Base-by-base conservation (phyloP, 2,888 invertebrate species). In the Ophion slaviceki region DNA sequence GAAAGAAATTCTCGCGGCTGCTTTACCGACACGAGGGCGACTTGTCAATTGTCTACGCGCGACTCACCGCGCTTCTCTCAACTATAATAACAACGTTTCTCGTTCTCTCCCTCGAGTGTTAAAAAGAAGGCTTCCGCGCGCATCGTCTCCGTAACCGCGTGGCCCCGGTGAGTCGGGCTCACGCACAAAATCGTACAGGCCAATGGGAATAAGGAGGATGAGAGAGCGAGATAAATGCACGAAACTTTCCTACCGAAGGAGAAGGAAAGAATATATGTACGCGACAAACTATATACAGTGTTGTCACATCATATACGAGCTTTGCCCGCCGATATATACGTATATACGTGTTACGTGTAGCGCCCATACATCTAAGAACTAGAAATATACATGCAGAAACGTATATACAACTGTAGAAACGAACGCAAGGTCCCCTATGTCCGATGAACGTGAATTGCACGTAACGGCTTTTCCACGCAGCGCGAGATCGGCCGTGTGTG, bases 381-480 rank as follows among this genome's bases (percentile, higher is more conserved):
- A 47, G 47, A 47, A 8, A 11, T 47, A 47, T 11, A 47, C 47
- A 47, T 8, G 47, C 20, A 45, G 40, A 28, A 20, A 20, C 28
- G 20, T 47, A 20, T 14, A 72, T 47, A 74, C 74, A 71, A 59
- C 72, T 64, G 53, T 62, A 86, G 78, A 83, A 86, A 78, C 80
- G 78, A 86, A 83, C 77, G 83, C 78, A 78, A 83, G 24, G 68
- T 78, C 76, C 77, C 76, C 80, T 86, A 80, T 80, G 78, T 45
- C 68, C 68, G 80, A 78, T 74, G 68, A 86, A 57, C 86, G 78
- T 78, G 86, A 83, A 80, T 86, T 81, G 86, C 83, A 80, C 80
- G 86, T 86, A 86, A 86, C 86, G 83, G 86, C 80, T 86, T 86
- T 86, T 81, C 80, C 80, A 78, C 86, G 88, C 86, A 86, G 77